A percentile compares a stretch with the other conserved stretches of the same genome.
Evolutionary conservation across 2,888 invertebrate species (phyloP).

Genomic region (Meloe dianella): DNA sequence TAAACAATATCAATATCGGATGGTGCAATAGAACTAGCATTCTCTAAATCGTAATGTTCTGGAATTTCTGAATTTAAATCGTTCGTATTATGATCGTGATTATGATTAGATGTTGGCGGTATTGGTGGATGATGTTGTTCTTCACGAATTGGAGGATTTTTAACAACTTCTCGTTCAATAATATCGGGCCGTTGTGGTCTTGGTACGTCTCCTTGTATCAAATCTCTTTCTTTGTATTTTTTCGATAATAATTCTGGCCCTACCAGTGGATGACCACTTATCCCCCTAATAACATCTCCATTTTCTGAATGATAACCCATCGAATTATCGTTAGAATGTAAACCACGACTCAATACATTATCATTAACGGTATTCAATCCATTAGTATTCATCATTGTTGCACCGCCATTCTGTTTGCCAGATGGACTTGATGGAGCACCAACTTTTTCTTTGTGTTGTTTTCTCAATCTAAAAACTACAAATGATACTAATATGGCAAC

Average conservation of each 20-base stretch:
- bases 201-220: conserved; percentile 72
- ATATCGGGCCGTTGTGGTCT: conserved; percentile 91
- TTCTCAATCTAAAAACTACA: conserved; percentile 87
- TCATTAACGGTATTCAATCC: conserved; percentile 71
- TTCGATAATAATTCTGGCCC: conserved; percentile 87
- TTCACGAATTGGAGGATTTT: conserved; percentile 79
- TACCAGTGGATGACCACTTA: conserved; percentile 77
- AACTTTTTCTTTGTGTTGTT: conserved; percentile 85
- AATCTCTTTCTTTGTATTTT: conserved; percentile 87
- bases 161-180: conserved; percentile 87
- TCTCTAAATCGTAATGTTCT: conserved; percentile 95
- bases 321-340: conserved; percentile 73
- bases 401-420: conserved; percentile 80
- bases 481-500: conserved; percentile 90
- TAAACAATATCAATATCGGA: conserved; percentile 97
- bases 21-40: conserved; percentile 96
- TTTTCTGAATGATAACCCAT: conserved; percentile 76
- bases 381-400: conserved; percentile 72
- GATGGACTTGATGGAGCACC: conserved; percentile 70
- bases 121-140: conserved; percentile 81
- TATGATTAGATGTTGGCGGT: conserved; percentile 75
- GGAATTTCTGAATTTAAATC: conserved; percentile 82
- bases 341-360: conserved; percentile 70
- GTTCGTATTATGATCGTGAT: conserved; percentile 75
- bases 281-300: conserved; percentile 76